These are phyloP conservation scores for Electrona antarctica DNA, from an alignment of 2,113 vertebrate genomes.

Conservation along the genomic window DNA sequence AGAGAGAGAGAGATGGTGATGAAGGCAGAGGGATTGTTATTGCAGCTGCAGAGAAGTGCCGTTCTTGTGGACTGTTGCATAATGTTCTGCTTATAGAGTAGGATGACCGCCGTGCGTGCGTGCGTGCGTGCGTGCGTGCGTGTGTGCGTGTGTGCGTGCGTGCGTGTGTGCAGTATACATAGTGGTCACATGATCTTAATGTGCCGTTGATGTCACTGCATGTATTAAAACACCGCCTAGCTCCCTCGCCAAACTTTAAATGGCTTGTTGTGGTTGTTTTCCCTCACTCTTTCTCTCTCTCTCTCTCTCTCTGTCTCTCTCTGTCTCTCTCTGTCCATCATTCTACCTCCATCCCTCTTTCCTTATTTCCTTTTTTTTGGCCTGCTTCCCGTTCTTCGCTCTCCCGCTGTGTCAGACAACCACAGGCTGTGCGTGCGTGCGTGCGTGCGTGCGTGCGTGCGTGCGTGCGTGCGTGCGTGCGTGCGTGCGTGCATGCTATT, in stretches of 20 bases:
- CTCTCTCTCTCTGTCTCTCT: background rate
- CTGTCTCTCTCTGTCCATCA: background rate
- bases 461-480: background rate
- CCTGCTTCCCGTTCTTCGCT: background rate
- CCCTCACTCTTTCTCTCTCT: background rate
- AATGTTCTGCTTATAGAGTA: slow-evolving; percentile 23
- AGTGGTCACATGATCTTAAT: slow-evolving; percentile 70
- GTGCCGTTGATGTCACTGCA: slow-evolving; percentile 66
- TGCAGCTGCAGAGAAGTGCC: slow-evolving; percentile 55
- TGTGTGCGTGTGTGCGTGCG: slow-evolving; percentile 19
- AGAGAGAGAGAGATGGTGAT: background rate
- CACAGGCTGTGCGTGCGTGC: too few species aligned
- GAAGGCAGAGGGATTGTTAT: slow-evolving; percentile 13
- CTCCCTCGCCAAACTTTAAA: slow-evolving; percentile 50
- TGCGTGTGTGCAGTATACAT: slow-evolving; percentile 10
- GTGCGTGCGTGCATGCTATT: background rate
- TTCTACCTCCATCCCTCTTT: too few species aligned
- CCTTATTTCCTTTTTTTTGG: too few species aligned
- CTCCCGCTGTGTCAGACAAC: too few species aligned
- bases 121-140: background rate
- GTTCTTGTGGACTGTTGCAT: slow-evolving; percentile 51
- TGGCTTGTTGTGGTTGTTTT: background rate
- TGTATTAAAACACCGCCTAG: slow-evolving; percentile 47
- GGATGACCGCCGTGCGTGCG: slow-evolving; percentile 14
- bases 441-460: slow-evolving; percentile 1